Percentiles rank a stretch among this genome's conserved stretches.
Conservation (phyloP, 1,140 invertebrate species). For the Euura saliciscinereae region DNA sequence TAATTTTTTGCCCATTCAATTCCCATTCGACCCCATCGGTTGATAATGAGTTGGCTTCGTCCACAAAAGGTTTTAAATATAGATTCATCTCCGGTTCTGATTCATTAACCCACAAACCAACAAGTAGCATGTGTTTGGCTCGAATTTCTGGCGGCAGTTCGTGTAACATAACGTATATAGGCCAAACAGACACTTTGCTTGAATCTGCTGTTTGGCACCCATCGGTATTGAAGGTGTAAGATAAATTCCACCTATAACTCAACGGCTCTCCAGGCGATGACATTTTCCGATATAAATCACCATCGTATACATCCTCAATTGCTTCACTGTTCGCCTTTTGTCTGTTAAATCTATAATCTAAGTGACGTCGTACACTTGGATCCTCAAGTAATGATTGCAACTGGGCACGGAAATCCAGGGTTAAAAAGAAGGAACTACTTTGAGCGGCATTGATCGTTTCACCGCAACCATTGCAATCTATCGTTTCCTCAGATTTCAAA, state of each 20-base stretch:
- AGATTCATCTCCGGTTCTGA: conserved; percentile 23
- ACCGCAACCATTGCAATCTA: too few relatives aligned
- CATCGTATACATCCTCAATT: too few relatives aligned
- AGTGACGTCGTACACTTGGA: too few relatives aligned
- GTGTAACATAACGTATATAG: conserved; percentile 22
- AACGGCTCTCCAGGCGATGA: background rate
- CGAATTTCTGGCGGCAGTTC: conserved; percentile 23
- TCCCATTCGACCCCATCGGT: conserved; percentile 23
- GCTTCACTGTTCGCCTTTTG: too few relatives aligned
- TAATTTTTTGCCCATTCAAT: conserved; percentile 13
- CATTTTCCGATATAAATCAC: too few relatives aligned
- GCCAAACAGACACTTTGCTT: conserved; percentile 21
- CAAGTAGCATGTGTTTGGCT: conserved; percentile 22
- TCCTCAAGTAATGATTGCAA: too few relatives aligned
- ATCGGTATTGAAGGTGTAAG: conserved; percentile 25
- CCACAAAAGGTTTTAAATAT: conserved; percentile 24
- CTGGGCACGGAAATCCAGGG: too few relatives aligned
- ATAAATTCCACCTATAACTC: conserved; percentile 14
- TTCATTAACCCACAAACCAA: conserved; percentile 22
- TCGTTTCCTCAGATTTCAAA: too few relatives aligned
- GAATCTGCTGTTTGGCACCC: conserved; percentile 18
- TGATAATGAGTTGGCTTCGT: conserved; percentile 22
- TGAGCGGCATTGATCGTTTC: too few relatives aligned
- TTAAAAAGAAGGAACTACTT: too few relatives aligned
- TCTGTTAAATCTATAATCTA: too few relatives aligned